A percentile compares a stretch with the other conserved stretches of the same genome.
Conservation (phyloP, 1,140 invertebrate species). For the Microvelia longipes region DNA sequence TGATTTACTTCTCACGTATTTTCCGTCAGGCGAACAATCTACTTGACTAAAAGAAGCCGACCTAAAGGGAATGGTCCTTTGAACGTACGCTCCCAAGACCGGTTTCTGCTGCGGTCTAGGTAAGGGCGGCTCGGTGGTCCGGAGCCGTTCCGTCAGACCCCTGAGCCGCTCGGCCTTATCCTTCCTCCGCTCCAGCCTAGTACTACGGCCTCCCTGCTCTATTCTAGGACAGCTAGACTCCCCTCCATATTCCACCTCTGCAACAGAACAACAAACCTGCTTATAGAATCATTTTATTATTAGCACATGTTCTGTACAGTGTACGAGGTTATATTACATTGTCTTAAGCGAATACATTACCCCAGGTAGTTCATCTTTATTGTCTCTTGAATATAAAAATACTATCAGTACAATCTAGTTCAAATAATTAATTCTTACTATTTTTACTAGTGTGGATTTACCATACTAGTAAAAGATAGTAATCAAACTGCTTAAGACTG, state of each 20-base stretch:
- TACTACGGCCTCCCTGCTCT: conserved; percentile 22
- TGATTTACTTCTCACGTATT: conserved; percentile 25
- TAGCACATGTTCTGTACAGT: neutral
- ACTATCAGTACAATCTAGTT: neutral
- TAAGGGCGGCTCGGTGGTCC: conserved; percentile 34
- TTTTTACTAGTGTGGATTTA: no score
- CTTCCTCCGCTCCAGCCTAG: conserved; percentile 32
- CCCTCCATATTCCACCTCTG: conserved; percentile 34
- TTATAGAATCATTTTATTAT: neutral
- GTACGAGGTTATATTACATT: no score
- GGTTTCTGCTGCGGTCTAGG: conserved; percentile 38
- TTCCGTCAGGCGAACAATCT: conserved; percentile 39
- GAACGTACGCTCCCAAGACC: conserved; percentile 39
- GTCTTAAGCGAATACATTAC: no score
- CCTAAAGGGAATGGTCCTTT: conserved; percentile 46
- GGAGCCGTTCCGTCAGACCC: conserved; percentile 57
- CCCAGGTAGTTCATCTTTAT: no score
- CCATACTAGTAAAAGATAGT: no score
- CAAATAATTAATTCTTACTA: neutral
- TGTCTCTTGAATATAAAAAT: neutral
- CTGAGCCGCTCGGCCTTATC: conserved; percentile 51
- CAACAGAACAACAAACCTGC: neutral
- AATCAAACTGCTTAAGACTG: no score
- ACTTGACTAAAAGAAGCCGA: conserved; percentile 73
- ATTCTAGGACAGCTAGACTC: conserved; percentile 17